phyloP scores from a whole-genome alignment of 2,113 vertebrate species.

The Gadus macrocephalus region DNA sequence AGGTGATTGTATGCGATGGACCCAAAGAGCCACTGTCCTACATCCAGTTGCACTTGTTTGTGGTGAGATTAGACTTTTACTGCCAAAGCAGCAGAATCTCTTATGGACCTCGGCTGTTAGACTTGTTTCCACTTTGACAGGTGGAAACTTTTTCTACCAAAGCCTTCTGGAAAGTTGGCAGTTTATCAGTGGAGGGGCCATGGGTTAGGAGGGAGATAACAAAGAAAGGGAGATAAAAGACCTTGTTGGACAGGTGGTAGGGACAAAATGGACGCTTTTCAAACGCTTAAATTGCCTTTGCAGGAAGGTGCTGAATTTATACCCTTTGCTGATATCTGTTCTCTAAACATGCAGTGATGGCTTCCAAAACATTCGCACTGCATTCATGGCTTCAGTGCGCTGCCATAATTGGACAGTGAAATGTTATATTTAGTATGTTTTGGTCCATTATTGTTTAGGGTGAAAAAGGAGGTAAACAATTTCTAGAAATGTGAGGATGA shows the following conservation, averaged over 20 bases:
- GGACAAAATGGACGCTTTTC: neutral
- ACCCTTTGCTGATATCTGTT: neutral
- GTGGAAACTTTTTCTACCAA: constrained; percentile 14
- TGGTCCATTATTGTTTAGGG: too few relatives aligned
- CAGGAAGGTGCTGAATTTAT: neutral
- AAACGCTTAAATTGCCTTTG: neutral
- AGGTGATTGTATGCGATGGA: neutral
- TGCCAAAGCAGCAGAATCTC: constrained; percentile 3
- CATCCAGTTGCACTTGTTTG: neutral
- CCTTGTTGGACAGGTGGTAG: constrained; percentile 17
- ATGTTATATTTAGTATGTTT: too few relatives aligned
- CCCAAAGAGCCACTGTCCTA: too few relatives aligned
- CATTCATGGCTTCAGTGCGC: too few relatives aligned
- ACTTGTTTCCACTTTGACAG: neutral
- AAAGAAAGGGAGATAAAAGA: constrained; percentile 27
- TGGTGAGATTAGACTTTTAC: neutral
- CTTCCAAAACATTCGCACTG: too few relatives aligned
- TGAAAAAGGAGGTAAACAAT: too few relatives aligned
- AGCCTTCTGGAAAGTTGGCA: constrained; percentile 19
- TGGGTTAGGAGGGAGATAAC: constrained; percentile 12
- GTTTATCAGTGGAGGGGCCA: constrained; percentile 8
- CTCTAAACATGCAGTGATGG: too few relatives aligned
- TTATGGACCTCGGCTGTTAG: neutral
- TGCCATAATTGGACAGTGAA: too few relatives aligned
- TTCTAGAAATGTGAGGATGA: too few relatives aligned